These are phyloP conservation scores for Chloropsis hardwickii DNA, from an alignment of 2,113 vertebrate genomes.

Conservation along the genomic window DNA sequence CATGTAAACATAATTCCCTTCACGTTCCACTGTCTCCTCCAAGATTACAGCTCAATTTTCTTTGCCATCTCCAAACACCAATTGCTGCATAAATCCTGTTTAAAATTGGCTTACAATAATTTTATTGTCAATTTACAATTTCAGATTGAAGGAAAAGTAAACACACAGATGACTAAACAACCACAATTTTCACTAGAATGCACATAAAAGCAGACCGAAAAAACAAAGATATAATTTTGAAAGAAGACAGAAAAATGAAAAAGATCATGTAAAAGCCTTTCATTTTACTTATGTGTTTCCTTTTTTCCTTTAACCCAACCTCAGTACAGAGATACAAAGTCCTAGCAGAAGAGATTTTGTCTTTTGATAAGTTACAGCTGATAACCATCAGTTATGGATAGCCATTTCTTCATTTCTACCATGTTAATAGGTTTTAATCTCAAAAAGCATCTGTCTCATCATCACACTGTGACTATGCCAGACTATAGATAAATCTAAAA, in stretches of 20 bases:
- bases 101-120: background rate
- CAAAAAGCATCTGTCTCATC: background rate
- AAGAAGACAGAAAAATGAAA: background rate
- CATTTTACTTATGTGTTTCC: background rate
- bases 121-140: slow-evolving; percentile 15
- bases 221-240: background rate
- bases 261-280: background rate
- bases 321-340: background rate
- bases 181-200: background rate
- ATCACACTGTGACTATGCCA: background rate
- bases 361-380: background rate
- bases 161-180: background rate
- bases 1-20: background rate
- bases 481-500: background rate
- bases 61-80: background rate
- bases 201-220: background rate
- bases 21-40: background rate
- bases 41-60: slow-evolving; percentile 33
- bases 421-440: background rate
- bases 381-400: background rate
- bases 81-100: background rate
- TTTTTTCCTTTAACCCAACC: background rate
- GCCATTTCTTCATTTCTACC: background rate
- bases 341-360: background rate
- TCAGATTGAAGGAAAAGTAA: background rate